These are phyloP conservation scores for Aramus guarauna DNA, from an alignment of 2,113 vertebrate genomes.

Conservation along the genomic window DNA sequence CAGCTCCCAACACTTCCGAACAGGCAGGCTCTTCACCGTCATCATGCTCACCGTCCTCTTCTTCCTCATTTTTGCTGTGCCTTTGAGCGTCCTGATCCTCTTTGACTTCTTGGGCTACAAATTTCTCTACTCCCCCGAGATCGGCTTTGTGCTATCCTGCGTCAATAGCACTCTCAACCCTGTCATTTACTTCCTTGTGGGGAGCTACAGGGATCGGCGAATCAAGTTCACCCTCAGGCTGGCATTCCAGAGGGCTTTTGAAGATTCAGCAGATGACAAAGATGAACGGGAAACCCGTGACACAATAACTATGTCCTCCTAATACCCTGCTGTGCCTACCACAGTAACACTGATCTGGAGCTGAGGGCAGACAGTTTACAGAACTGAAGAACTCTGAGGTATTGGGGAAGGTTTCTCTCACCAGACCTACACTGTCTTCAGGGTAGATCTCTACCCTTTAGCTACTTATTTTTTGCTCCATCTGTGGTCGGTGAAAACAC, in stretches of 20 bases:
- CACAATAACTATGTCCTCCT: neutral
- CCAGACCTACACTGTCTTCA: neutral
- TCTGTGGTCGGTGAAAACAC: neutral
- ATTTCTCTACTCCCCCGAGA: constrained; percentile 41
- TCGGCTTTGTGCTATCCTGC: constrained; percentile 30
- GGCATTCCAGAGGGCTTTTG: constrained; percentile 59
- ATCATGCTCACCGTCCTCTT: constrained; percentile 54
- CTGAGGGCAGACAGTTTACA: neutral
- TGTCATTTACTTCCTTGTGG: constrained; percentile 57
- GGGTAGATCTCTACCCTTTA: neutral
- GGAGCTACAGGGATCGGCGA: constrained; percentile 45
- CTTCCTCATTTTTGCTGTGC: constrained; percentile 42
- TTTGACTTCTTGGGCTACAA: constrained; percentile 53
- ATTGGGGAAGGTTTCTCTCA: neutral
- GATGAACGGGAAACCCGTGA: constrained; percentile 29
- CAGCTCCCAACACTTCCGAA: neutral
- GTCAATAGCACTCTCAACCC: constrained; percentile 59
- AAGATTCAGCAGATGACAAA: constrained; percentile 42
- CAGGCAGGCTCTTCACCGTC: neutral
- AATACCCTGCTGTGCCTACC: neutral
- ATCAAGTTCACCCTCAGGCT: constrained; percentile 18
- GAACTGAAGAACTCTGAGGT: neutral
- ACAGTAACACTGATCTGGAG: neutral
- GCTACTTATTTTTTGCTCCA: neutral
- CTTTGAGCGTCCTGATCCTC: constrained; percentile 13